A percentile compares a stretch with the other conserved stretches of the same genome.
phyloP scores from a whole-genome alignment of 2,113 vertebrate genomes.

The Heptranchias perlo region DNA sequence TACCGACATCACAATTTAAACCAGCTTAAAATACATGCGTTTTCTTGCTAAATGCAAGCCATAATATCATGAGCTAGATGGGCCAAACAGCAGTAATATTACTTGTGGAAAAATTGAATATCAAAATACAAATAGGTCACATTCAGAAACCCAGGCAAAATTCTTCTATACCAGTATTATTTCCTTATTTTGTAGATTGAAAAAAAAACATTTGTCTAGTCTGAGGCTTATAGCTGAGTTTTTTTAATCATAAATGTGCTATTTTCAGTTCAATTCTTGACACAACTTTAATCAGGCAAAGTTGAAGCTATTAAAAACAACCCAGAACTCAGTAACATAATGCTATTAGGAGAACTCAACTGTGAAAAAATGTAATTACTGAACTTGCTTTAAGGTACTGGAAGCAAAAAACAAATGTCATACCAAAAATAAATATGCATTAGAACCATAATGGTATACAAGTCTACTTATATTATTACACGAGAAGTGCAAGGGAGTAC shows the following conservation, averaged over 20 bases:
- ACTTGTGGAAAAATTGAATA: not conserved
- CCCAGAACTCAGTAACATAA: not conserved
- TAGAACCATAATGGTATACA: not conserved
- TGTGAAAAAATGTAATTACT: conserved; percentile 28
- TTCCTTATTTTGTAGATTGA: not conserved
- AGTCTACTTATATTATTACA: not conserved
- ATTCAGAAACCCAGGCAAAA: not conserved
- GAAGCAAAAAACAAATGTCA: not conserved
- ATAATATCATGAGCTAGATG: not conserved
- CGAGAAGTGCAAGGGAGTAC: not conserved
- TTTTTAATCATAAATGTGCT: not conserved
- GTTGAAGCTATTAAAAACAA: not conserved
- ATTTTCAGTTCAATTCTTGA: conserved; percentile 23
- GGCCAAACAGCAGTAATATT: not conserved
- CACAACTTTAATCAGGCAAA: not conserved
- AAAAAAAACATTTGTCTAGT: not conserved
- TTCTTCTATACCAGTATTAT: not conserved
- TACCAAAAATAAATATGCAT: conserved; percentile 21
- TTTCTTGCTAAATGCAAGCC: not conserved
- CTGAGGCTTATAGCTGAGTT: not conserved
- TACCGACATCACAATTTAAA: not conserved
- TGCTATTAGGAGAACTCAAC: not conserved
- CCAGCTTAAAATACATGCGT: not conserved
- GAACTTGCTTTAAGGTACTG: not conserved
- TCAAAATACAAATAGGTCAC: not conserved